Evolutionary conservation across 2,797 vertebrate genomes (phyloP).

Genomic region (Peromyscus aztecus): DNA sequence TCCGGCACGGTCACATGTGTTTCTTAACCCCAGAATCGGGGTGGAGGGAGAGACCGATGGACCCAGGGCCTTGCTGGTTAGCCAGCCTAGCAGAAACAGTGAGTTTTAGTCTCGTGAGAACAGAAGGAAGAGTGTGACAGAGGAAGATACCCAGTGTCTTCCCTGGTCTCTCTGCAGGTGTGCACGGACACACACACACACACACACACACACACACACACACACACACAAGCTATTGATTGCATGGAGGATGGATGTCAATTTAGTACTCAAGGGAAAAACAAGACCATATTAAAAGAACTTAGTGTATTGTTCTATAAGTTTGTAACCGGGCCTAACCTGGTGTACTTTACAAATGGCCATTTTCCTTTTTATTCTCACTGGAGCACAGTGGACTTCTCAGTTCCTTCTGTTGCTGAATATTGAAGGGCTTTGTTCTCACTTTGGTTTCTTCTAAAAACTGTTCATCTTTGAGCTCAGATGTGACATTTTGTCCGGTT

Average conservation of each 20-base stretch:
- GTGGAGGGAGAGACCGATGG: not conserved
- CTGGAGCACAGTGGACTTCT: not conserved
- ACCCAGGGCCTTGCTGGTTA: not conserved
- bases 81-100: not conserved
- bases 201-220: not conserved
- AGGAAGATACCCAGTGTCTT: not conserved
- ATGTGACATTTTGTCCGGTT: not conserved
- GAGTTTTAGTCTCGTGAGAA: not conserved
- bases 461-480: not conserved
- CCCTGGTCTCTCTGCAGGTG: not conserved
- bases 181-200: not conserved
- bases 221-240: not conserved
- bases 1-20: not conserved
- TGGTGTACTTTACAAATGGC: conserved; percentile 22
- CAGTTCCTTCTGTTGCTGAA: too few species aligned
- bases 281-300: conserved; percentile 28
- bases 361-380: conserved; percentile 5
- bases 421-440: too few species aligned
- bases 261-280: not conserved
- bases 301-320: not conserved
- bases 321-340: conserved; percentile 31
- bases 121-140: not conserved
- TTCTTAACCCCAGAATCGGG: not conserved
- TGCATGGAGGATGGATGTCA: not conserved
- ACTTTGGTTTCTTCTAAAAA: too few species aligned